Base-by-base conservation (phyloP, 2,113 vertebrate genomes). In the Amia ocellicauda region DNA sequence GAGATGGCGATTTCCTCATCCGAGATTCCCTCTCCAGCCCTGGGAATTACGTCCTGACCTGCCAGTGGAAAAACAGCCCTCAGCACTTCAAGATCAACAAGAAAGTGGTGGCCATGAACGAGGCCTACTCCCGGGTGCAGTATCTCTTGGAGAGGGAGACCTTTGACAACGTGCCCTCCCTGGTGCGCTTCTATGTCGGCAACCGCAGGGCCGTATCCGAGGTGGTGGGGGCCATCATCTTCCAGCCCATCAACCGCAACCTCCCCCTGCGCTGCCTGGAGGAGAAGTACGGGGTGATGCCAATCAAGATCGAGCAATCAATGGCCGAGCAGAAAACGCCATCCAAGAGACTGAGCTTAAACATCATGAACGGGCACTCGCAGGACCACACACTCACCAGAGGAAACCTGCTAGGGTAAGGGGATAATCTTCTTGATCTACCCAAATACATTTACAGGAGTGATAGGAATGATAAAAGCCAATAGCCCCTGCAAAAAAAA, bases 1-100 rank as follows among this genome's bases (percentile, higher is more conserved):
- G 95, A 42, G 97, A 99, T 20, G 97, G 97, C 26, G 97, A 98
- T 73, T 99, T 99, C 83, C 81, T 99, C 80, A 89, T 99, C 7
- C 90, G 97, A 0, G 93, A 97, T 77, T 99, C 94, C 2, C 82
- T 98, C 65, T 98, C 95, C 65, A 96, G 92, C 72, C 97, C 93
- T 2, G 96, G 95, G 42, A 93, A 91, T 80, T 98, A 93, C 2
- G 97, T 99, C 69, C 89, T 98, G 78, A 98, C 97, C 58, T 96
- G 93, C 73, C 95, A 97, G 69, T 99, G 97, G 97, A 88, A 94
- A 77, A 91, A 97, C 47, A 70, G 80, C 0, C 89, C 95, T 22
- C 95, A 98, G 83, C 97, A 99, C 88, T 98, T 98, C 84, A 98
- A 95, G 85, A 96, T 99, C 85, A 91, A 86, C 80, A 93, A 88